Conservation (phyloP, 1,140 invertebrate genomes). For the Acyrthosiphon pisum region DNA sequence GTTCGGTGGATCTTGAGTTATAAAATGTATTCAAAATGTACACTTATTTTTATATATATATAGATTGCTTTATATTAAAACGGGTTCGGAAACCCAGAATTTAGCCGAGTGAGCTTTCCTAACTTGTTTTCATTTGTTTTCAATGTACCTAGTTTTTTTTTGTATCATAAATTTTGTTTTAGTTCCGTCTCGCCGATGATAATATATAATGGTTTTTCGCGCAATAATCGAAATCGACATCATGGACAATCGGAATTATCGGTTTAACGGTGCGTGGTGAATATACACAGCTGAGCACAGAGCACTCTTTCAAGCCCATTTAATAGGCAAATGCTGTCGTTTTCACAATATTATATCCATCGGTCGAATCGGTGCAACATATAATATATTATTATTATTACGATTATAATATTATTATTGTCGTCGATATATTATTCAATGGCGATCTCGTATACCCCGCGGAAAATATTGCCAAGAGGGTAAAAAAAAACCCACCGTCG, state of each 20-base stretch:
- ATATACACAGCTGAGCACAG: not conserved
- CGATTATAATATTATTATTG: not conserved
- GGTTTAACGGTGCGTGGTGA: not conserved
- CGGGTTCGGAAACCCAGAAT: too few species aligned
- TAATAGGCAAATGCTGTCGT: not conserved
- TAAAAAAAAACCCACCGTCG: not conserved
- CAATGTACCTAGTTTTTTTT: not conserved
- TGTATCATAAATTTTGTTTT: not conserved
- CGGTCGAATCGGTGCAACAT: not conserved
- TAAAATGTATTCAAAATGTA: too few species aligned
- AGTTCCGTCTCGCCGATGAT: not conserved
- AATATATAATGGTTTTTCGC: not conserved
- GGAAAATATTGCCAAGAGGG: not conserved
- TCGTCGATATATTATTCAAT: not conserved
- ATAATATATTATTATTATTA: not conserved
- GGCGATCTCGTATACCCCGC: not conserved
- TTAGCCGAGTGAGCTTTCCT: too few species aligned
- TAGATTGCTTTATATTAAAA: too few species aligned
- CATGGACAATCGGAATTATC: not conserved
- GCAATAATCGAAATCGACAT: not conserved
- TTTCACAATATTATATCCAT: not conserved
- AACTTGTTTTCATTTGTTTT: not conserved
- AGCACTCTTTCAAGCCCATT: not conserved
- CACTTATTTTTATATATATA: too few species aligned
- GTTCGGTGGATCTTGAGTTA: too few species aligned